Evolutionary conservation across 2,888 invertebrate species (phyloP), one percentile per base, ranked within the genome.

Genomic region (Cloeon dipterum): DNA sequence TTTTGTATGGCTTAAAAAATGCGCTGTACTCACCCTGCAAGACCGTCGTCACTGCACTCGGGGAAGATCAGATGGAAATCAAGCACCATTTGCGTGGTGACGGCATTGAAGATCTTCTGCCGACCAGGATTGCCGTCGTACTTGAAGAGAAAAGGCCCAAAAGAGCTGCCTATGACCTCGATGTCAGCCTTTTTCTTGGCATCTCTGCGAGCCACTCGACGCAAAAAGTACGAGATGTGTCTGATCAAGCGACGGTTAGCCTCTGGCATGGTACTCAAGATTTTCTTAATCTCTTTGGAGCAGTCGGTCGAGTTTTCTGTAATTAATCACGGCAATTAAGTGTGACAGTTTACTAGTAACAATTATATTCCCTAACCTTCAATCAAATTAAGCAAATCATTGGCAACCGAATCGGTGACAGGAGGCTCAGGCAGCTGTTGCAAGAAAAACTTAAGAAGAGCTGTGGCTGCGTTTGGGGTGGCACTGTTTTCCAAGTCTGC

Each of bases 401-500:
- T 57, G 29, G 54, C 58, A 37, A 56, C 52, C 21, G 62, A 57
- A 32, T 59, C 47, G 11, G 65, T 61, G 33, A 68, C 58, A 26
- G 66, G 54, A 16, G 62, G 57, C 42, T 59, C 56, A 7, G 62
- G 62, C 37, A 68, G 49, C 46, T 67, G 67, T 43, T 66, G 54
- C 21, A 68, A 53, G 48, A 65, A 68, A 37, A 63, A 55, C 41
- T 66, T 61, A 25, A 68, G 58, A 32, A 68, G 50, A 3, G 63
- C 61, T 2, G 66, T 67, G 5, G 66, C 63, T 3, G 66, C 63
- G 41, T 64, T 59, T 19, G 63, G 55, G 45, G 66, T 66, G 10
- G 55, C 59, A 32, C 54, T 53, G 23, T 54, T 56, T 40, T 59
- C 59, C 40, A 67, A 51, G 43, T 65, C 62, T 25, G 64, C 65